A percentile compares a stretch with the other conserved stretches of the same genome.
Conservation (phyloP, 2,113 vertebrate species). For the Callipepla californica region DNA sequence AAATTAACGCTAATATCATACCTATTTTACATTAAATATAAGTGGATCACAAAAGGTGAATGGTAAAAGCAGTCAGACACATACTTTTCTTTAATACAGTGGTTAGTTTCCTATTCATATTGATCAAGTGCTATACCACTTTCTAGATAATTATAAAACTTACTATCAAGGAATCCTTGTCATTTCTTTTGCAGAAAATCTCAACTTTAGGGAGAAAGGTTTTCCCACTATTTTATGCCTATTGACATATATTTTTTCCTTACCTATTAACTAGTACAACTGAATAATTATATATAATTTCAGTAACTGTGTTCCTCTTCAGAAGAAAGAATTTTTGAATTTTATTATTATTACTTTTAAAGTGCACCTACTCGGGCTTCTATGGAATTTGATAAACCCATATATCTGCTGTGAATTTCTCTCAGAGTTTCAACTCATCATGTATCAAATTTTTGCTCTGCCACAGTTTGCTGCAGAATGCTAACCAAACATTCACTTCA, state of each 20-base stretch:
- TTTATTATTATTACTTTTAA: neutral
- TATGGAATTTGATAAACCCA: neutral
- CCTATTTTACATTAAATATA: neutral
- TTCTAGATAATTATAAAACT: neutral
- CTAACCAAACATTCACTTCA: neutral
- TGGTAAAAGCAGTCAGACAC: fast-evolving
- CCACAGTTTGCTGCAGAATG: neutral
- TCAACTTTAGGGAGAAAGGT: neutral
- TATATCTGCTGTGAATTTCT: neutral
- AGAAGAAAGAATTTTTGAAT: neutral
- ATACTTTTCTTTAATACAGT: neutral
- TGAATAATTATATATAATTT: neutral
- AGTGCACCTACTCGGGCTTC: neutral
- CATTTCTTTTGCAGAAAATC: neutral
- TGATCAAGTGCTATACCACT: neutral
- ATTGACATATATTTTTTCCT: neutral
- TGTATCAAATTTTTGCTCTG: neutral
- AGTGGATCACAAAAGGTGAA: neutral
- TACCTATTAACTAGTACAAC: neutral
- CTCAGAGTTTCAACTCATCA: neutral
- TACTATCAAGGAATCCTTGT: neutral
- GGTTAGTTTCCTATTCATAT: neutral
- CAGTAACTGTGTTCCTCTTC: neutral
- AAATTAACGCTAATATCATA: neutral
- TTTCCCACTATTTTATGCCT: neutral